Evolutionary conservation across 2,888 invertebrate species (phyloP).

Genomic region (Eurytoma adleriae): DNA sequence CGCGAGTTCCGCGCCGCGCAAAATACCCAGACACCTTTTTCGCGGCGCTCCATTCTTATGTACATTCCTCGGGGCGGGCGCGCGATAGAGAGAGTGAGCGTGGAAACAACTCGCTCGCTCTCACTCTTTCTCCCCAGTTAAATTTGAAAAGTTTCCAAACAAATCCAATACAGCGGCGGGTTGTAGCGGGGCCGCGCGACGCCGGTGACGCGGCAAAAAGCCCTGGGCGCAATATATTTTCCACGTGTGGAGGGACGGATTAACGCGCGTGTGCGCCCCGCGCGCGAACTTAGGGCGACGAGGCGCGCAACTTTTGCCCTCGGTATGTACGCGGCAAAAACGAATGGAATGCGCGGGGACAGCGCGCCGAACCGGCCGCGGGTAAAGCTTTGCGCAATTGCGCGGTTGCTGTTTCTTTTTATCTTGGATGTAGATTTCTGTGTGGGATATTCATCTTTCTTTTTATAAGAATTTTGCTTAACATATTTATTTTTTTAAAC

Average conservation of each 20-base stretch:
- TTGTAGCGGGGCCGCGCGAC: slow-evolving; percentile 42
- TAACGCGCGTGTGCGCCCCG: slow-evolving; percentile 1
- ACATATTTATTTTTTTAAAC: too few species aligned
- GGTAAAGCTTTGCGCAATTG: neutral
- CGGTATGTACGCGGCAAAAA: neutral
- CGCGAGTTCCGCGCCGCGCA: neutral
- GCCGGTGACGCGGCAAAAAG: slow-evolving; percentile 33
- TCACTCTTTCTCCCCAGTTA: slow-evolving; percentile 49
- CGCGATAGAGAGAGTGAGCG: too few species aligned
- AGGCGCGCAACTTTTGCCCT: neutral
- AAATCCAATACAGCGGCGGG: slow-evolving; percentile 69
- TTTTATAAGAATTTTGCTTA: too few species aligned
- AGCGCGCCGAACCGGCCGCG: neutral
- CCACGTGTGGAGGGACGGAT: slow-evolving; percentile 1
- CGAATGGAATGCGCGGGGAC: neutral
- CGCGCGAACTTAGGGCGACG: slow-evolving; percentile 1
- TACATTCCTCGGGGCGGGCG: neutral
- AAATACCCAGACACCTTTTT: slow-evolving; percentile 17
- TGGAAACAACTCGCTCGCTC: too few species aligned
- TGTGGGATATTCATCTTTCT: too few species aligned
- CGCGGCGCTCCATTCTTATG: neutral
- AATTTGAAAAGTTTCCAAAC: slow-evolving; percentile 72
- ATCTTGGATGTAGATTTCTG: too few species aligned
- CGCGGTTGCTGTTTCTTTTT: too few species aligned
- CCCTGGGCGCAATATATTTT: slow-evolving; percentile 32